Evolutionary conservation across 2,888 invertebrate species (phyloP).

Genomic region (Cylloceria caligata): DNA sequence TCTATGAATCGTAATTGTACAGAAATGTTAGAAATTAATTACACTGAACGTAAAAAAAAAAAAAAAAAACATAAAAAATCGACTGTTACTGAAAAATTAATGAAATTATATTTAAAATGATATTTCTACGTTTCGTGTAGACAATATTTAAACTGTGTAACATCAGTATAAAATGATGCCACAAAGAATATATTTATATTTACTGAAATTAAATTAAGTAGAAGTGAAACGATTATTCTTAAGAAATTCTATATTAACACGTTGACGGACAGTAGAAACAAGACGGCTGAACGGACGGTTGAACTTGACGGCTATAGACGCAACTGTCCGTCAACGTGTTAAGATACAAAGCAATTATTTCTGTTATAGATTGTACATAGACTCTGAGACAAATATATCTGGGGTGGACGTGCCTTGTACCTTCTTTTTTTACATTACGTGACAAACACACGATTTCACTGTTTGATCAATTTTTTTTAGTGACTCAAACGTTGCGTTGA

Average conservation of each 20-base stretch:
- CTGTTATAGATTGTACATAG: constrained; percentile 14
- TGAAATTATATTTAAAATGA: background rate
- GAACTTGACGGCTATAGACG: no score
- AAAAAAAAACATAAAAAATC: no score
- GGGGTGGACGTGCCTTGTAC: background rate
- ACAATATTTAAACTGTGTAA: background rate
- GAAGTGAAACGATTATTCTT: constrained; percentile 5
- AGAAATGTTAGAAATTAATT: no score
- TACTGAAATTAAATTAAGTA: constrained; percentile 7
- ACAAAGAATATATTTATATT: constrained; percentile 33
- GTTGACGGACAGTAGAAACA: no score
- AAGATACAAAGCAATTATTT: background rate
- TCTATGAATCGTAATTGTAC: no score
- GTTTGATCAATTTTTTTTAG: background rate
- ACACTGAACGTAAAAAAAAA: no score
- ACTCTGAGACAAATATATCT: background rate
- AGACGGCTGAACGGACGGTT: no score
- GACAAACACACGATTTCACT: constrained; percentile 7
- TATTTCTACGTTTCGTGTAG: background rate
- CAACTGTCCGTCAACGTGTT: no score
- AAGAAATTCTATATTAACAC: background rate
- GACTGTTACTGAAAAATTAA: background rate
- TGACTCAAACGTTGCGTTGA: constrained; percentile 6
- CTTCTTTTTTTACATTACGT: background rate
- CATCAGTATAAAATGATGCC: background rate